phyloP scores from a whole-genome alignment of 2,888 invertebrate genomes.

The Apodemia hepburni region DNA sequence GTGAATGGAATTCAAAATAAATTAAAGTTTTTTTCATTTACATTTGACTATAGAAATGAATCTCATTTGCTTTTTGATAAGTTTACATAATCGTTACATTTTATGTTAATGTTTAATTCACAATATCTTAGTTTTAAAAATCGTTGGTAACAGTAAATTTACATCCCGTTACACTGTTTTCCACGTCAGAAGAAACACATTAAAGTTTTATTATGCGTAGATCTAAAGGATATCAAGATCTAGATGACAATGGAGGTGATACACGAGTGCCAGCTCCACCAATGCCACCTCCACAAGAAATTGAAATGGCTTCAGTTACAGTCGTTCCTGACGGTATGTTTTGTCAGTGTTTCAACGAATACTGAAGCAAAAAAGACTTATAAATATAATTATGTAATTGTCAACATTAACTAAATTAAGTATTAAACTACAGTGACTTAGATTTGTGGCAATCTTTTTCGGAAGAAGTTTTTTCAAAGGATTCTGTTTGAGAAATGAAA shows the following conservation, averaged over 20 bases:
- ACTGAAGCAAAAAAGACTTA: no score
- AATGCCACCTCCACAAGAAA: constrained; percentile 82
- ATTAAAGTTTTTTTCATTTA: neutral
- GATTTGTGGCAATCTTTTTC: no score
- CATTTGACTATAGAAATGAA: neutral
- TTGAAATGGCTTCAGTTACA: constrained; percentile 89
- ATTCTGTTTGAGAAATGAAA: no score
- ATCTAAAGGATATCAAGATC: constrained; percentile 81
- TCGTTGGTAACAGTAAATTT: constrained; percentile 25
- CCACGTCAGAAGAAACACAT: constrained; percentile 52
- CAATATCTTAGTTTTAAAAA: neutral
- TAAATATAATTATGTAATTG: no score
- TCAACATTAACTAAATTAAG: no score
- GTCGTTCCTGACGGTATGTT: constrained; percentile 88
- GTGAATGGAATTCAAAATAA: neutral
- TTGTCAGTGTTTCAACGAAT: no score
- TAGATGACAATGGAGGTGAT: constrained; percentile 71
- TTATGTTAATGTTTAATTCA: neutral
- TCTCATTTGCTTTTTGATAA: neutral
- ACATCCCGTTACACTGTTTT: constrained; percentile 51
- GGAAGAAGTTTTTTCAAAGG: no score
- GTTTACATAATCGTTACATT: neutral
- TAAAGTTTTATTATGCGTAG: constrained; percentile 61
- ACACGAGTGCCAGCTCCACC: constrained; percentile 52
- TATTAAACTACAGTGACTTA: no score